phyloP scores from a whole-genome alignment of 1,140 invertebrate genomes.

The Brachionus sp. region DNA sequence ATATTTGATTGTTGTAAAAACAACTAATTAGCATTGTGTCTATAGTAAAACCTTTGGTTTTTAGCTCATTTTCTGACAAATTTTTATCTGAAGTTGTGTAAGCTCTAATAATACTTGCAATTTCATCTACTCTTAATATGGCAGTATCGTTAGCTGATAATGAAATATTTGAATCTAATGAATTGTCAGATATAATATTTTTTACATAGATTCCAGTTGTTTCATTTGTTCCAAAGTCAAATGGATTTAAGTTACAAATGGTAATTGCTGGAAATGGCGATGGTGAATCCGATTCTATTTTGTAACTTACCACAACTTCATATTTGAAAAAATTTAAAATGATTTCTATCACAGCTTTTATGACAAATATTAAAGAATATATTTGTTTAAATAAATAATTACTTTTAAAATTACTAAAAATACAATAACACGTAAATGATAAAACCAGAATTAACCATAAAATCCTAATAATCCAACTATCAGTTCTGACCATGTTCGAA shows the following conservation, averaged over 20 bases:
- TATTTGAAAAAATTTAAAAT: background rate
- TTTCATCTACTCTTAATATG: background rate
- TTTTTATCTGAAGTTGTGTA: background rate
- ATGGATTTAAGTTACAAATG: slow-evolving; percentile 35
- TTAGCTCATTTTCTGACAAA: background rate
- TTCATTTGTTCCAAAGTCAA: background rate
- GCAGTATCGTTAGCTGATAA: background rate
- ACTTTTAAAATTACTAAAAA: slow-evolving; percentile 2
- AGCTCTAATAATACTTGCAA: background rate
- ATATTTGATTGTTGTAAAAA: background rate
- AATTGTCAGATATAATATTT: background rate
- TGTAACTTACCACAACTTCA: background rate
- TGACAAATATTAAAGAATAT: background rate
- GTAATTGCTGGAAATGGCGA: slow-evolving; percentile 20
- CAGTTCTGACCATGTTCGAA: slow-evolving; percentile 26
- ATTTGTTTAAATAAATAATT: background rate
- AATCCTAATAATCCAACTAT: background rate
- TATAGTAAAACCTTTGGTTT: background rate
- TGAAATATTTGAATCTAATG: background rate
- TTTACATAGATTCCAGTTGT: background rate
- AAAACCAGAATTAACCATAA: background rate
- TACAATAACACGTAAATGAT: background rate
- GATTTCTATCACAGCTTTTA: background rate
- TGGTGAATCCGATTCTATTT: background rate
- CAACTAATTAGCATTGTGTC: slow-evolving; percentile 15